phyloP scores from a whole-genome alignment of 2,888 invertebrate species.

The Caenorhabditis virilis region DNA sequence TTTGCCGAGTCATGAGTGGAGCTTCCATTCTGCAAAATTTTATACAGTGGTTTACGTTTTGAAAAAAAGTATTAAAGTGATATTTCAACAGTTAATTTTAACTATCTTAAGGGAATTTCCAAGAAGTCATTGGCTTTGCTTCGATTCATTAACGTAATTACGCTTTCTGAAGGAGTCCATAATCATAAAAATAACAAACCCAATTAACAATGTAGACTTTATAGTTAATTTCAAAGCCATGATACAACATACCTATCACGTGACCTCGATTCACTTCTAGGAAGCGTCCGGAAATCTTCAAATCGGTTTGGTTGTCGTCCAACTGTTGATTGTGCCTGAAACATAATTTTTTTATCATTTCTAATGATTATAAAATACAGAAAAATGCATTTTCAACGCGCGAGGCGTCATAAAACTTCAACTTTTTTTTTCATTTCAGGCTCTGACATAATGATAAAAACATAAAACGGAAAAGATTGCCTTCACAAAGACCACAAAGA shows the following conservation, averaged over 20 bases:
- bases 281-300: constrained; percentile 20
- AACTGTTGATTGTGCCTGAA: constrained; percentile 32
- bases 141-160: neutral
- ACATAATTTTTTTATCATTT: neutral
- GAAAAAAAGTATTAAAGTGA: neutral
- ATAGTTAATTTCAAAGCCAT: too few relatives aligned
- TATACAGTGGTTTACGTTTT: neutral
- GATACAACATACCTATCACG: constrained; percentile 20
- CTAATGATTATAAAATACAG: too few relatives aligned
- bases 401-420: constrained; percentile 25
- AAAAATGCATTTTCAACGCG: constrained; percentile 10
- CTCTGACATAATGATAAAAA: neutral
- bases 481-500: too few relatives aligned
- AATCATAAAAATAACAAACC: constrained; percentile 1
- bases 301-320: constrained; percentile 27
- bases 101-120: too few relatives aligned
- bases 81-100: too few relatives aligned
- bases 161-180: neutral
- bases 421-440: constrained; percentile 1
- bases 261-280: constrained; percentile 24
- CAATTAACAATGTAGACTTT: too few relatives aligned
- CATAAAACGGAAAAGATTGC: neutral
- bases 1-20: constrained; percentile 30
- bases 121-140: neutral
- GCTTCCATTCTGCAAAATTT: constrained; percentile 32